phyloP scores from a whole-genome alignment of 2,113 vertebrate species.

The Mus pahari region DNA sequence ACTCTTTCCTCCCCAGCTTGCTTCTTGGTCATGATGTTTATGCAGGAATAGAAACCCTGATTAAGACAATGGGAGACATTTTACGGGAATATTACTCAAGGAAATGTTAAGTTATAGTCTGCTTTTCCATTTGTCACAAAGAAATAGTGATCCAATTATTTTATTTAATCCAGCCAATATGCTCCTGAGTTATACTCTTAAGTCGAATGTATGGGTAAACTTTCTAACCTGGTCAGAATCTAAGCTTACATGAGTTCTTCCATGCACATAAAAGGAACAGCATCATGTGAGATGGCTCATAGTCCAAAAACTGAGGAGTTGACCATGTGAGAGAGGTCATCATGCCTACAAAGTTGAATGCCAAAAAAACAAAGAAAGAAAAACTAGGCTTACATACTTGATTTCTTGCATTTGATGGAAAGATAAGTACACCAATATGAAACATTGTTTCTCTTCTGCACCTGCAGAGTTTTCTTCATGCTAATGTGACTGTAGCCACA shows the following conservation, averaged over 20 bases:
- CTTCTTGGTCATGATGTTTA: no score
- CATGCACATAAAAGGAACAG: conserved; percentile 1
- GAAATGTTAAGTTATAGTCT: conserved; percentile 8
- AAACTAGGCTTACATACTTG: background rate
- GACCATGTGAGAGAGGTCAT: conserved; percentile 1
- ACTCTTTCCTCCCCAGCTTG: no score
- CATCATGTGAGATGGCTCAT: background rate
- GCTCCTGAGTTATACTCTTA: conserved; percentile 17
- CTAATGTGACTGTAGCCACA: background rate
- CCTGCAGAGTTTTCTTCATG: conserved; percentile 27
- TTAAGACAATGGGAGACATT: no score
- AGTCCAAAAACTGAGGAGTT: conserved; percentile 25
- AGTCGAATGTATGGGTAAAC: background rate
- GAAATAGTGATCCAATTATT: conserved; percentile 18
- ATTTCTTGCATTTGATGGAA: conserved; percentile 46
- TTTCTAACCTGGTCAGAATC: conserved; percentile 55
- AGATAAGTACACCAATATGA: background rate
- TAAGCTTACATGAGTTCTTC: conserved; percentile 37
- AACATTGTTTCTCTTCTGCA: conserved; percentile 40
- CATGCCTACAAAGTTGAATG: background rate
- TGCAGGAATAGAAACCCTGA: no score
- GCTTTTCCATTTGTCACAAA: conserved; percentile 32
- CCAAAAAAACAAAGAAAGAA: background rate
- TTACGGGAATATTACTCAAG: conserved; percentile 16
- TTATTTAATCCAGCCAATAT: background rate